Base-by-base conservation (phyloP, 1,140 invertebrate genomes). In the Diorhabda elongata region DNA sequence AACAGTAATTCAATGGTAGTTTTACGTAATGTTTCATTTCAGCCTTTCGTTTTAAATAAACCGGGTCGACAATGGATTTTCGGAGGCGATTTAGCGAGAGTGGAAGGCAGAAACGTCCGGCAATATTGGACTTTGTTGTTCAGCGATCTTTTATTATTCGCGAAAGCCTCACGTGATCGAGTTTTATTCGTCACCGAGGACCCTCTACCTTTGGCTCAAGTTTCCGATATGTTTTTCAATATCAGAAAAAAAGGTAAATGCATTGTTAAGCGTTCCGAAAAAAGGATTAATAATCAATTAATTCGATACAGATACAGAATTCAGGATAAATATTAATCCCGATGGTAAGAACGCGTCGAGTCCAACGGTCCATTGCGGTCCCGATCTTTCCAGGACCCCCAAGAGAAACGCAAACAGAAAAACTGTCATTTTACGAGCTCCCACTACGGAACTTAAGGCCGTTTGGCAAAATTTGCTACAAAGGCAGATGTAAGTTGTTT, bases 391-490 rank as follows among this genome's bases (percentile, higher is more conserved):
- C 3, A 72, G 85, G 56, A 86, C 85, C 3, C 88, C 89, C 0
- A 83, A 84, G 41, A 88, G 87, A 58, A 86, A 86, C 8, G 83
- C 84, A 0, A 83, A 88, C 60, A 86, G 89, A 71, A 84, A 90
- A 74, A 88, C 90, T 3, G 80, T 94, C 3, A 86, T 91, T 0
- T 79, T 94, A 6, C 82, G 92, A 44, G 92, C 93, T 2, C 92
- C 92, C 0, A 92, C 88, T 2, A 84, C 89, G 56, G 93, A 95
- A 79, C 80, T 93, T 5, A 95, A 95, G 78, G 92, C 92, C 26
- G 91, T 94, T 2, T 95, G 92, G 93, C 92, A 94, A 79, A 94
- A 92, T 76, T 84, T 94, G n/a, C 84, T 94, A 7, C 91, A 94
- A 74, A 84, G 92, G 68, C 92, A 94, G 83, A 92, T 94, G 92